phyloP scores from a whole-genome alignment of 2,113 vertebrate genomes.

The Takifugu flavidus region DNA sequence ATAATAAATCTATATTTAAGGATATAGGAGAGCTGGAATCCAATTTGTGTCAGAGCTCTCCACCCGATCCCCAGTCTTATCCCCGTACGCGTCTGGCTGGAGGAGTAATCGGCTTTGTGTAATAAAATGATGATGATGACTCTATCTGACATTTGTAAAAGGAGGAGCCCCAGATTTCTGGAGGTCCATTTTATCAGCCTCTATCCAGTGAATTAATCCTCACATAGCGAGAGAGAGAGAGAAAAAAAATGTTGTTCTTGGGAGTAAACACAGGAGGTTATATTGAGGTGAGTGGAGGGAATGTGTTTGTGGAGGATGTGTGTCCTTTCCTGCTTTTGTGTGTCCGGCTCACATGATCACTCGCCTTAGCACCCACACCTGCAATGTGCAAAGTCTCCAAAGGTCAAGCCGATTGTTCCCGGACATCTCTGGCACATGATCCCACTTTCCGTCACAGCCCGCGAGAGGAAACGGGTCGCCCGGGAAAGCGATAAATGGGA shows the following conservation, averaged over 20 bases:
- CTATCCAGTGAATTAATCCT: slow-evolving; percentile 66
- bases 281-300: slow-evolving; percentile 49
- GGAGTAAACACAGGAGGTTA: slow-evolving; percentile 59
- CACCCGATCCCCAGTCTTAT: slow-evolving; percentile 66
- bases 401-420: slow-evolving; percentile 29
- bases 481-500: slow-evolving; percentile 22
- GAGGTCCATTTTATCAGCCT: slow-evolving; percentile 68
- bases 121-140: slow-evolving; percentile 78
- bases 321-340: slow-evolving; percentile 34
- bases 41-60: slow-evolving; percentile 71
- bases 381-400: slow-evolving; percentile 44
- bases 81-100: slow-evolving; percentile 52
- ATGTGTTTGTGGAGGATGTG: slow-evolving; percentile 41
- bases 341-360: slow-evolving; percentile 30
- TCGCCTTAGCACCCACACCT: slow-evolving; percentile 38
- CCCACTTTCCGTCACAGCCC: background rate
- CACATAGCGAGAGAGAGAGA: slow-evolving; percentile 46
- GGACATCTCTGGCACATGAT: too few relatives aligned
- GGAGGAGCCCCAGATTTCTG: slow-evolving; percentile 63
- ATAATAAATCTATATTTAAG: slow-evolving; percentile 75
- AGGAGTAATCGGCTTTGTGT: slow-evolving; percentile 76
- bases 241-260: slow-evolving; percentile 58
- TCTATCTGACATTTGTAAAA: slow-evolving; percentile 79
- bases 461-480: slow-evolving; percentile 6
- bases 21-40: slow-evolving; percentile 69